Evolutionary conservation across 2,797 vertebrate genomes (phyloP), one percentile per base, ranked within the genome.

Genomic region (Sus cebifrons): DNA sequence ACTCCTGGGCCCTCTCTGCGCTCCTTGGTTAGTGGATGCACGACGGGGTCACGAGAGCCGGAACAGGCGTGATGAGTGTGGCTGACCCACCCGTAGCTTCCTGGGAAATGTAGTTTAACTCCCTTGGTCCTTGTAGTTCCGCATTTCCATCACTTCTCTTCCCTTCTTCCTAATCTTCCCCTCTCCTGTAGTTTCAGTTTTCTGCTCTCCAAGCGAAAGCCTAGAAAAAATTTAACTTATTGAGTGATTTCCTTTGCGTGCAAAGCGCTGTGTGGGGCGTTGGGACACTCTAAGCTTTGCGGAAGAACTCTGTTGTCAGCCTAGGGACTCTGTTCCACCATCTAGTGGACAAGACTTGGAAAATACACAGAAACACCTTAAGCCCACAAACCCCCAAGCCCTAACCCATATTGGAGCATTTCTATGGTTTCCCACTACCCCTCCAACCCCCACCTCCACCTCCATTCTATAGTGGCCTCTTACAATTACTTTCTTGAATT

Each of bases 101-200:
- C 96, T 89, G 97, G 97, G 97, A 96, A 87, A 74, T 91, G 97
- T 96, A 97, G 97, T 97, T 84, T 70, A 36, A 2, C 5, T 2
- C 3, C 15, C 1, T 3, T 1, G 3, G 60, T 49, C 4, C 7
- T 13, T 13, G 4, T 27, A 14, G 25, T 87, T 74, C 79, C 13
- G 18, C 18, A 0, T 3, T 40, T 89, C 3, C 21, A 0, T 27
- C 15, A 1, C 17, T n/a, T n/a, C 14, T 40, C 32, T 27, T 9
- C 1, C 36, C 36, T 3, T 29, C 18, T 36, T 68, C 17, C 4
- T 3, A 40, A 58, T 3, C 5, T 58, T 86, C 15, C n/a, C 3
- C 27, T 5, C 3, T 2, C 2, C 58, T 54, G 25, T 54, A 49
- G 14, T 83, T 89, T 77, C 54, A 73, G 29, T 6, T 2, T 13